These are phyloP conservation scores for Polylopha cassiicola DNA, from an alignment of 2,888 invertebrate species.

Conservation along the genomic window DNA sequence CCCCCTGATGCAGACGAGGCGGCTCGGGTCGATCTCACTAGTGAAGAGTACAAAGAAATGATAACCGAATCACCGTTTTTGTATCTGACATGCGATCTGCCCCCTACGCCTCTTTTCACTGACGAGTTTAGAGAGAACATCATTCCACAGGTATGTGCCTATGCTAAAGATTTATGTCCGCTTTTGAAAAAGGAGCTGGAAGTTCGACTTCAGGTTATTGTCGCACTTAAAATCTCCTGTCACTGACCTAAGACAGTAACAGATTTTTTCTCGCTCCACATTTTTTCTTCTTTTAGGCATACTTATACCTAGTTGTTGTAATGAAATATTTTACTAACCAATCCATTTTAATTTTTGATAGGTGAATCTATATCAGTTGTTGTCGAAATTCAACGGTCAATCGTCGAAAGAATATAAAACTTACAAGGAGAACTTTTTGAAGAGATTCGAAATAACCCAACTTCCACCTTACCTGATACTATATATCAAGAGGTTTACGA, in stretches of 20 bases:
- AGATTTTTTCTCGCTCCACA: too few species aligned
- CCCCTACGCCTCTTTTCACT: constrained; percentile 97
- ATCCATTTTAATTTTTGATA: constrained; percentile 46
- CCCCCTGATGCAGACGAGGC: constrained; percentile 94
- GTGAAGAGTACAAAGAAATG: constrained; percentile 92
- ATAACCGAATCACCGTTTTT: constrained; percentile 95
- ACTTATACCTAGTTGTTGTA: too few species aligned
- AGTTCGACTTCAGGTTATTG: too few species aligned
- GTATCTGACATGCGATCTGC: constrained; percentile 97
- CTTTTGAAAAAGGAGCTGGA: too few species aligned
- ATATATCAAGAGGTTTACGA: constrained; percentile 98
- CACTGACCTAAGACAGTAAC: too few species aligned
- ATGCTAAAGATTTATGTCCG: too few species aligned
- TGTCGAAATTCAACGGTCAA: constrained; percentile 97
- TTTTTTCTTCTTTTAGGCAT: too few species aligned
- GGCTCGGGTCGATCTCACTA: constrained; percentile 87
- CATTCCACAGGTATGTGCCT: constrained; percentile 93
- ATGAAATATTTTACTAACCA: too few species aligned
- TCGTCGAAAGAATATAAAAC: constrained; percentile 99
- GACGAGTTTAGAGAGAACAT: constrained; percentile 99
- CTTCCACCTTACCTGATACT: constrained; percentile 96
- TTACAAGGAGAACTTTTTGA: constrained; percentile 98
- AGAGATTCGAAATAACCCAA: constrained; percentile 95
- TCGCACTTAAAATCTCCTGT: too few species aligned
- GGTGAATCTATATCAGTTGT: constrained; percentile 94